phyloP scores from a whole-genome alignment of 2,888 invertebrate genomes.

The Chrysomela aeneicollis region DNA sequence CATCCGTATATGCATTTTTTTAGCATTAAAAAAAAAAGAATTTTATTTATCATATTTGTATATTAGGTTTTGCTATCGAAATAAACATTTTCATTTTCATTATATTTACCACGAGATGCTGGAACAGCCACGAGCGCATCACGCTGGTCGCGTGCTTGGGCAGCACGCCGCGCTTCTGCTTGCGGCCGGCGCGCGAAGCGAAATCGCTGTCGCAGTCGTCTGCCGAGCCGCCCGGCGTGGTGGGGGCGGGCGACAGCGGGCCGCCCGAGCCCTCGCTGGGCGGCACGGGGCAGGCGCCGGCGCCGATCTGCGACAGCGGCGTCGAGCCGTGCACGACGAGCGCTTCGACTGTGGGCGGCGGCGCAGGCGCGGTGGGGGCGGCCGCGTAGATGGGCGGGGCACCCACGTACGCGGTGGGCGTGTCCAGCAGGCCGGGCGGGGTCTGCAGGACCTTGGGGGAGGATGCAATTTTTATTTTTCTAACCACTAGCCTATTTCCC shows the following conservation, averaged over 20 bases:
- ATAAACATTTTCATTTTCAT: too few species aligned
- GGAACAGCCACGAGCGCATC: constrained; percentile 96
- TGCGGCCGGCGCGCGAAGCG: constrained; percentile 60
- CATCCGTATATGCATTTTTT: too few species aligned
- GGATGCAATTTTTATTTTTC: too few species aligned
- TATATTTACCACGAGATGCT: constrained; percentile 92
- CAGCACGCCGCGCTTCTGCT: constrained; percentile 88
- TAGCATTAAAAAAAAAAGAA: too few species aligned
- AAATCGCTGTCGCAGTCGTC: constrained; percentile 67
- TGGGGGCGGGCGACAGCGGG: constrained; percentile 68
- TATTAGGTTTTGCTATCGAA: too few species aligned
- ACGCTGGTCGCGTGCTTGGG: constrained; percentile 96
- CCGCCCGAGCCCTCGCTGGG: constrained; percentile 66
- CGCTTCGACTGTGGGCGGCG: constrained; percentile 54
- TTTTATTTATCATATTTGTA: too few species aligned
- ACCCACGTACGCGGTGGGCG: too few species aligned
- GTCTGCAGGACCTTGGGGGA: not conserved
- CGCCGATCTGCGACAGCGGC: constrained; percentile 85
- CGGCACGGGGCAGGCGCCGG: constrained; percentile 68
- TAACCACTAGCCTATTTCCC: not conserved
- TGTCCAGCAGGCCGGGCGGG: constrained; percentile 47
- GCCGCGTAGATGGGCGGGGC: constrained; percentile 48
- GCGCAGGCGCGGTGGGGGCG: constrained; percentile 42
- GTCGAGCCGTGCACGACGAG: constrained; percentile 82
- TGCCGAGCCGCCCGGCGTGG: constrained; percentile 67